Conservation (phyloP, 2,888 invertebrate genomes). For the Drosophila mayaguana region DNA sequence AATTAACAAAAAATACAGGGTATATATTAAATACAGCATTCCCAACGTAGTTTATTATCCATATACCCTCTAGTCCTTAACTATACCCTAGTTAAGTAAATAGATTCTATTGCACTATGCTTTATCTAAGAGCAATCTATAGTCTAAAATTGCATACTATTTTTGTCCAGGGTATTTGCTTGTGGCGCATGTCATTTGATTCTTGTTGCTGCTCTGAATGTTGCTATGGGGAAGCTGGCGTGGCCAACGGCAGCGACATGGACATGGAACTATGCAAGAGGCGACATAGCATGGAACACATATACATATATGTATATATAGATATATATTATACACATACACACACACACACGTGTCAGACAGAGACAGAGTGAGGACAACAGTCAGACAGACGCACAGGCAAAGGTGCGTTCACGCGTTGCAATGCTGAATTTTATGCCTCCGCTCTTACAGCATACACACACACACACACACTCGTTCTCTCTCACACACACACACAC, state of each 20-base stretch:
- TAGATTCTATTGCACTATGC: neutral
- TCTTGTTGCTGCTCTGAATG: constrained; percentile 36
- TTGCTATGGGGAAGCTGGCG: constrained; percentile 56
- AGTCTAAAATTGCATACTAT: no score
- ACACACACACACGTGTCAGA: constrained; percentile 14
- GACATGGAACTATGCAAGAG: constrained; percentile 76
- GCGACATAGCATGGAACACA: constrained; percentile 59
- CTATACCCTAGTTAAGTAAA: neutral
- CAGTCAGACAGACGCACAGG: constrained; percentile 36
- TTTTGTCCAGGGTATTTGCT: constrained; percentile 9
- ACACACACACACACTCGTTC: constrained; percentile 10
- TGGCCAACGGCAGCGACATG: constrained; percentile 53
- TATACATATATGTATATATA: no score
- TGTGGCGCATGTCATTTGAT: neutral
- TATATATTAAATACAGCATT: no score
- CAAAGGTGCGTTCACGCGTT: constrained; percentile 80
- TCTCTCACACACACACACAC: constrained; percentile 13
- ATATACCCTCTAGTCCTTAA: no score
- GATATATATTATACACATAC: no score
- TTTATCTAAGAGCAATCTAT: neutral
- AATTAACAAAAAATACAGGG: no score
- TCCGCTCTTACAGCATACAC: constrained; percentile 20
- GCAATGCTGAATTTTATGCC: constrained; percentile 65
- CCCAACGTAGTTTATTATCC: neutral
- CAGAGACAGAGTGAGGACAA: constrained; percentile 14